Evolutionary conservation across 2,113 vertebrate genomes (phyloP).

Genomic region (Kryptolebias marmoratus): DNA sequence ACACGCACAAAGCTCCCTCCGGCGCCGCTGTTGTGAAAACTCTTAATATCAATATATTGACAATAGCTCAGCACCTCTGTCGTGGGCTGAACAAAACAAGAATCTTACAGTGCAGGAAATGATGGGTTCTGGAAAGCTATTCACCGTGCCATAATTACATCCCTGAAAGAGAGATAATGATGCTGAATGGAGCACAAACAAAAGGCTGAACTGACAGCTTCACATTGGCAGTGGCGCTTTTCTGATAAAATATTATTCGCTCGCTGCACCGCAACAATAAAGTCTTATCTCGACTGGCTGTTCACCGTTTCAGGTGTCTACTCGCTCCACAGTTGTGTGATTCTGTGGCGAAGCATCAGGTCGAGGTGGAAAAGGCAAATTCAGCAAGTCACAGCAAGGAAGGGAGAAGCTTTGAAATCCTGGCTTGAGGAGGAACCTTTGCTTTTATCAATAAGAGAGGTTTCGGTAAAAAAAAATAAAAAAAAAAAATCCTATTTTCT

Average conservation of each 20-base stretch:
- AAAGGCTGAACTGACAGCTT: conserved; percentile 62
- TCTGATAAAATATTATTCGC: conserved; percentile 57
- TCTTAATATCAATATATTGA: conserved; percentile 66
- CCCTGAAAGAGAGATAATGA: conserved; percentile 71
- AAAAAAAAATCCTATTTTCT: not conserved
- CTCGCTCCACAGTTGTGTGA: not conserved
- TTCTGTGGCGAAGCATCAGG: conserved; percentile 19
- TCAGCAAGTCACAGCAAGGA: conserved; percentile 2
- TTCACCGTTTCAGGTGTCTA: conserved; percentile 40
- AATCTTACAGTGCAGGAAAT: conserved; percentile 68
- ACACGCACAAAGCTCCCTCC: conserved; percentile 29
- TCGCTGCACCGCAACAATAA: conserved; percentile 46
- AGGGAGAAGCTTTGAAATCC: not conserved
- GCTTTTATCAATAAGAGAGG: not conserved
- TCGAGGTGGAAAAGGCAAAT: conserved; percentile 3
- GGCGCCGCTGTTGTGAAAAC: conserved; percentile 22
- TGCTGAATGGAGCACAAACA: conserved; percentile 66
- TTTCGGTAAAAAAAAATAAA: not conserved
- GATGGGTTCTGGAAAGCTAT: conserved; percentile 66
- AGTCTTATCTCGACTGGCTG: conserved; percentile 15
- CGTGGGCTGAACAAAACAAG: conserved; percentile 56
- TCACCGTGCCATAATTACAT: conserved; percentile 69
- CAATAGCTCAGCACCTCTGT: conserved; percentile 50
- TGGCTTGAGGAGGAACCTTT: not conserved
- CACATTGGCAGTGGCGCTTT: conserved; percentile 39